These are phyloP conservation scores for Tinea pellionella DNA, from an alignment of 2,888 invertebrate genomes.

Conservation along the genomic window DNA sequence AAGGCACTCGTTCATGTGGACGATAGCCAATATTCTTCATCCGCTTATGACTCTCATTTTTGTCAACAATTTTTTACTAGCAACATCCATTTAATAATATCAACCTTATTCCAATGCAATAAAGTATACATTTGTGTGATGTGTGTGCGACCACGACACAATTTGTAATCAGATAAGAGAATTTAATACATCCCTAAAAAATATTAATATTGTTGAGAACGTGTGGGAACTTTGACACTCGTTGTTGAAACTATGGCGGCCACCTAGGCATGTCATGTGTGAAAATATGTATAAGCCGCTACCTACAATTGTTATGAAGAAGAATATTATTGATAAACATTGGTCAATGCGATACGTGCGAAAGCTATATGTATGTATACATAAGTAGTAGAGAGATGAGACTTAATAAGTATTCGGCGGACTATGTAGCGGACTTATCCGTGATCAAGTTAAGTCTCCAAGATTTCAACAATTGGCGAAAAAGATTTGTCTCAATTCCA, in stretches of 20 bases:
- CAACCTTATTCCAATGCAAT: not conserved
- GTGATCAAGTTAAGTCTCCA: conserved; percentile 53
- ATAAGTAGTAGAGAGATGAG: too few species aligned
- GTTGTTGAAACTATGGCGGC: conserved; percentile 17
- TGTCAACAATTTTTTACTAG: too few species aligned
- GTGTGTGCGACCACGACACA: too few species aligned
- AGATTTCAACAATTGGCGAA: conserved; percentile 60
- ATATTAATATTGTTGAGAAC: conserved; percentile 38
- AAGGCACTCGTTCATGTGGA: not conserved
- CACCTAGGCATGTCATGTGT: too few species aligned
- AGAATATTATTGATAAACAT: too few species aligned
- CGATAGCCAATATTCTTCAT: conserved; percentile 9
- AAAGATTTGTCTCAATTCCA: conserved; percentile 30
- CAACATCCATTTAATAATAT: not conserved
- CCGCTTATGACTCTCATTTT: too few species aligned
- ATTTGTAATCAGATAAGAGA: conserved; percentile 62
- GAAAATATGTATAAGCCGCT: too few species aligned
- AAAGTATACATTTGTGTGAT: not conserved
- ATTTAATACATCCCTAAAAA: conserved; percentile 50
- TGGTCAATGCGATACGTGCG: too few species aligned
- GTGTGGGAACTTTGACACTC: conserved; percentile 51
- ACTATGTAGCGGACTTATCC: not conserved
- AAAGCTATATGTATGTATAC: too few species aligned
- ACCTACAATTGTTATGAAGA: too few species aligned
- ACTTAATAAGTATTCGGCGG: too few species aligned